Evolutionary conservation across 2,888 invertebrate species (phyloP), one percentile per base, ranked within the genome.

Genomic region (Lasioglossum figueresi): DNA sequence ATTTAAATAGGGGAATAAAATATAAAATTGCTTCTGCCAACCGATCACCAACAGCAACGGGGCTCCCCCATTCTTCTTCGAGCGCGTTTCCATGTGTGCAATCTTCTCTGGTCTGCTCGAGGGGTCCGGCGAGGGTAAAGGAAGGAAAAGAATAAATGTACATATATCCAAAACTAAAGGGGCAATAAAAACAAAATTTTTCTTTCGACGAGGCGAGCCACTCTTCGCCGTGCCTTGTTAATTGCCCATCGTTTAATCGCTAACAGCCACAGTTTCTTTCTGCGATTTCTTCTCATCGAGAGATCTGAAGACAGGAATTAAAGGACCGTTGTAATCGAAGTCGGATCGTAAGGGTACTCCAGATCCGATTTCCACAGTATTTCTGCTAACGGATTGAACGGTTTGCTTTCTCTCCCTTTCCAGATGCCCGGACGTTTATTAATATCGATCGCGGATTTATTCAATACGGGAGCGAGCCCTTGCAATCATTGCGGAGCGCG

Each of bases 1-100:
- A 94, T 94, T 93, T 93, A 93, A 94, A 92, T 93, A 92, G 92
- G 92, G 90, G 92, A 92, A 92, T 94, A 93, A 93, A 93, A 94
- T 93, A 92, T 92, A 92, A 94, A 94, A 94, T 92, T 92, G 91
- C 90, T 91, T 92, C 90, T 91, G 88, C 89, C 90, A 88, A 83
- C 83, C 90, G 76, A 70, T 76, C 68, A 79, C 66, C 77, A 37
- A 27, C 68, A 34, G 71, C 70, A 56, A 34, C 75, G 79, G 45
- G 4, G 23, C 27, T 23, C 16, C 43, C n/a, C 31, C n/a, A 43
- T 59, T 31, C 59, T 48, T 31, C 34, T 45, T 31, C 37, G 8
- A 16, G 45, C 27, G 27, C 5, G 34, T 43, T 14, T 37, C 45
- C 43, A 31, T n/a, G 45, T 63, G 19, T 40, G n/a, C 43, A 16